A percentile compares a stretch with the other conserved stretches of the same genome.
Conservation (phyloP, 1,140 invertebrate species). For the Trachelipus rathkii region DNA sequence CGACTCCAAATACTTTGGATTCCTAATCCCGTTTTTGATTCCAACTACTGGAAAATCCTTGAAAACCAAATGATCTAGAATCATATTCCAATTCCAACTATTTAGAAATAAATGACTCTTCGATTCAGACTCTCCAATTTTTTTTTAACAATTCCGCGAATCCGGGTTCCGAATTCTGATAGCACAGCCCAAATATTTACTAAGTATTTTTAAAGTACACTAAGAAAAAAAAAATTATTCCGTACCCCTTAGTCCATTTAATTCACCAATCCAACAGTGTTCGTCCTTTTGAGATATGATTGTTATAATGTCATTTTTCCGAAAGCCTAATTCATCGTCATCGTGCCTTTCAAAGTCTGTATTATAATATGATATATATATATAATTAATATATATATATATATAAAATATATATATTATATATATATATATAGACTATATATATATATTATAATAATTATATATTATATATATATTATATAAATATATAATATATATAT, state of each 20-base stretch:
- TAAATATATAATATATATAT: slow-evolving; percentile 7
- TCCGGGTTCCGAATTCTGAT: too few species aligned
- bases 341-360: slow-evolving; percentile 95
- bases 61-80: too few species aligned
- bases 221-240: slow-evolving; percentile 33
- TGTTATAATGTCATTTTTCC: slow-evolving; percentile 96
- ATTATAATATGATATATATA: slow-evolving; percentile 12
- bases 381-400: slow-evolving; percentile 19
- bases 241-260: slow-evolving; percentile 85
- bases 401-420: slow-evolving; percentile 20
- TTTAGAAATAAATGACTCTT: not conserved
- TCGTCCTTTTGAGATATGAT: slow-evolving; percentile 98
- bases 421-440: slow-evolving; percentile 19
- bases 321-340: slow-evolving; percentile 96
- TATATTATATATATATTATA: slow-evolving; percentile 14
- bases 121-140: slow-evolving; percentile 68
- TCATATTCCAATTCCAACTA: not conserved
- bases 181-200: too few species aligned
- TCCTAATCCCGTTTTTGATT: too few species aligned
- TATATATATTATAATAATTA: not conserved
- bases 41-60: too few species aligned
- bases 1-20: too few species aligned
- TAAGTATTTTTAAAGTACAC: too few species aligned
- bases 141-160: slow-evolving; percentile 56
- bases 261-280: slow-evolving; percentile 98